Base-by-base conservation (phyloP, 2,888 invertebrate genomes). In the Hanleya hanleyi region DNA sequence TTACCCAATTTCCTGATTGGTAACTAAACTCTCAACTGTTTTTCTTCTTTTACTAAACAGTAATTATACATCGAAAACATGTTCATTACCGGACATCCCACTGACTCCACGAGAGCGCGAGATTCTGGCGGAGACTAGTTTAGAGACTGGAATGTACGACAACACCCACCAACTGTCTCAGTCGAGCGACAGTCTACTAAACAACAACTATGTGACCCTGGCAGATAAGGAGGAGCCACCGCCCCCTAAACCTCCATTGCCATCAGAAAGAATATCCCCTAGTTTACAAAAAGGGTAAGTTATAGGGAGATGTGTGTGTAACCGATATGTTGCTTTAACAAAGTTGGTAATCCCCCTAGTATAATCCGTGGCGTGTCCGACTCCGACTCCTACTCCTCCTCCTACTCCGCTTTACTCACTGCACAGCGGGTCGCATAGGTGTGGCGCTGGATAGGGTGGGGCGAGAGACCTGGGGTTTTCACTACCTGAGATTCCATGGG, bases 231-330 rank as follows among this genome's bases (percentile, higher is more conserved):
- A 81, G 50, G 80, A 84, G 38, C 83, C 86, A 90, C 95, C 95
- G 74, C 96, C 96, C 73, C 96, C 96, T 15, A 97, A 97, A 91
- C 97, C 97, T 66, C 96, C 97, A 69, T 92, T 97, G 83, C 96
- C 97, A 71, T 94, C 94, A 36, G 83, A 26, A 26, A 1, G 57
- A 57, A 26, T 4, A 4, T 22, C 57, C 57, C 57, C 57, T 4
- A 57, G 29, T 57, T 26, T 29, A 57, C 22, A 57, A 22, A 57
- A 4, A 22, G 57, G 57, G 57, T 57, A 57, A 26, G 57, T 18
- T 3, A n/a, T n/a, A n/a, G n/a, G n/a, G n/a, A n/a, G n/a, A n/a
- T n/a, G n/a, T n/a, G n/a, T n/a, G n/a, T n/a, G n/a, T n/a, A n/a
- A n/a, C n/a, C n/a, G n/a, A n/a, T n/a, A n/a, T n/a, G n/a, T n/a